These are phyloP conservation scores for Laterallus jamaicensis DNA, from an alignment of 2,113 vertebrate species.

Conservation along the genomic window DNA sequence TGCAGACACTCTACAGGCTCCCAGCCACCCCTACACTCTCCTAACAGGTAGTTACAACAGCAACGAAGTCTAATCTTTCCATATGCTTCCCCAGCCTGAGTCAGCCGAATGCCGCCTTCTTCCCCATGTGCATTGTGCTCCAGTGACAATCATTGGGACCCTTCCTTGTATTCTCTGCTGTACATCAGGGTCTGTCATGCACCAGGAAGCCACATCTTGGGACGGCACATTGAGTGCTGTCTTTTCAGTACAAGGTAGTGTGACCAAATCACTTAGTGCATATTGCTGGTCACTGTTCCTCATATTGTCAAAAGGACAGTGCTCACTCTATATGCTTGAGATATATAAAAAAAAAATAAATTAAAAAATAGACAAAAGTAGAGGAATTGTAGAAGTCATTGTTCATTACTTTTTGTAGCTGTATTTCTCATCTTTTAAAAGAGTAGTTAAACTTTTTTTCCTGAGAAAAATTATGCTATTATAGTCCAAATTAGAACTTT, in stretches of 20 bases:
- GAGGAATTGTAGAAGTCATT: background rate
- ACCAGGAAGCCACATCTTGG: accelerated
- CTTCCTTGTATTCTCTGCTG: background rate
- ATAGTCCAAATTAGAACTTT: background rate
- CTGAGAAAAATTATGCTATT: background rate
- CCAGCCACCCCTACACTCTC: background rate
- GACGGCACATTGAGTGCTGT: background rate
- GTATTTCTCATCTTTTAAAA: background rate
- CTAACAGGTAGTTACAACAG: background rate
- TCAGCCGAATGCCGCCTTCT: background rate
- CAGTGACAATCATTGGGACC: background rate
- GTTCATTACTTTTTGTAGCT: background rate
- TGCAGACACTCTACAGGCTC: background rate
- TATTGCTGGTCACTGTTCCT: background rate
- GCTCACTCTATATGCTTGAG: background rate
- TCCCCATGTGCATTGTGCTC: background rate
- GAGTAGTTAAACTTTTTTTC: background rate
- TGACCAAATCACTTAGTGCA: background rate
- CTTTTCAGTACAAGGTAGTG: accelerated
- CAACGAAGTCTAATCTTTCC: background rate
- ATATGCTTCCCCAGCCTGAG: background rate
- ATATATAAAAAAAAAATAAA: background rate
- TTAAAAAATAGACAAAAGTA: accelerated
- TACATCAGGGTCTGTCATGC: no score
- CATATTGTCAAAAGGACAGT: background rate